These are phyloP conservation scores for Pampus argenteus DNA, from an alignment of 2,797 vertebrate genomes.

Conservation along the genomic window DNA sequence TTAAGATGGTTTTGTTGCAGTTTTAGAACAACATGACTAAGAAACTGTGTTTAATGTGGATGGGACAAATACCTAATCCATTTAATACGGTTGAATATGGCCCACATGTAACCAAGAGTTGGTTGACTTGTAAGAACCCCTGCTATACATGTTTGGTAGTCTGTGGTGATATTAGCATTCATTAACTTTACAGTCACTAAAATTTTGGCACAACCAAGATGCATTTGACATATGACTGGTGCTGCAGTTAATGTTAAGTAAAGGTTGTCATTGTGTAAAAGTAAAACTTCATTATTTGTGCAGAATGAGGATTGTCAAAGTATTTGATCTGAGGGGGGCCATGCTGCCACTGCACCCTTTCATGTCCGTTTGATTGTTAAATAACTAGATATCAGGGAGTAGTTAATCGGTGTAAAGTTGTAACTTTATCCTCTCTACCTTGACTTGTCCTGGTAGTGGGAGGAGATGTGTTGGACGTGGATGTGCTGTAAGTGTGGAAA, in stretches of 20 bases:
- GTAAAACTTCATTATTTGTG: constrained; percentile 59
- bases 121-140: not conserved
- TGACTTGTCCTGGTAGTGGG: constrained; percentile 59
- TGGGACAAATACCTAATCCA: not conserved
- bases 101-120: not conserved
- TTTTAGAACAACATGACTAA: not conserved
- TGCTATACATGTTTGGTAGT: not conserved
- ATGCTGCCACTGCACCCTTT: constrained; percentile 68
- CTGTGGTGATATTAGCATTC: not conserved
- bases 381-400: constrained; percentile 84
- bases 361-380: constrained; percentile 83
- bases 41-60: not conserved
- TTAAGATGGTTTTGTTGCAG: not conserved
- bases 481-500: constrained; percentile 81
- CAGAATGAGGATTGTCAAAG: constrained; percentile 38
- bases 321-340: constrained; percentile 63
- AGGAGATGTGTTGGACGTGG: constrained; percentile 72
- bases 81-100: not conserved
- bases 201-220: not conserved
- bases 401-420: constrained; percentile 83
- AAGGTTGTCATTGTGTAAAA: constrained; percentile 16
- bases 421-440: constrained; percentile 76
- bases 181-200: not conserved
- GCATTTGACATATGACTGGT: not conserved
- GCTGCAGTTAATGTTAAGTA: constrained; percentile 14